Conservation (phyloP, 1,140 invertebrate species). For the Saccostrea cuccullata region DNA sequence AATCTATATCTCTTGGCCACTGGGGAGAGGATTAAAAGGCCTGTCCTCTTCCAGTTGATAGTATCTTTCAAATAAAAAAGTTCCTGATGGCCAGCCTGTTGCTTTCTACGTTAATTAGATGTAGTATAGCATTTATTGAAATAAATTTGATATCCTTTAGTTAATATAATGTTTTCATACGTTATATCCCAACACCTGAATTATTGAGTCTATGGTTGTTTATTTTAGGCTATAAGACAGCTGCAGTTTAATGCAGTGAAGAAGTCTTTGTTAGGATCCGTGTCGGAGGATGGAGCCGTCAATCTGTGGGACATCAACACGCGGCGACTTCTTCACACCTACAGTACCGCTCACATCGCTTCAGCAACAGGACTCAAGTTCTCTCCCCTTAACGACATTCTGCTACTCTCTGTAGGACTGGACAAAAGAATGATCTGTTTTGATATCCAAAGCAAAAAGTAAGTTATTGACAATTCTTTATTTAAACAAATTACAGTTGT, state of each 20-base stretch:
- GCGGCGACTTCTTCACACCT: conserved; percentile 71
- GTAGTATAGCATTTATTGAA: too few species aligned
- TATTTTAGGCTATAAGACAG: conserved; percentile 71
- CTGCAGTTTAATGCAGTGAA: conserved; percentile 74
- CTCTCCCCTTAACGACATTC: conserved; percentile 78
- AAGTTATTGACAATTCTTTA: conserved; percentile 52
- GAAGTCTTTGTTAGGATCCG: conserved; percentile 75
- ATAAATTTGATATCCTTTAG: too few species aligned
- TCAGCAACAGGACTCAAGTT: conserved; percentile 77
- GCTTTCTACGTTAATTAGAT: too few species aligned
- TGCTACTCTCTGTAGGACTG: conserved; percentile 78
- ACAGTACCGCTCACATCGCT: conserved; percentile 71
- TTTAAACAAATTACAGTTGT: background rate
- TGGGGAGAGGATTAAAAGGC: too few species aligned
- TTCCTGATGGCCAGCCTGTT: too few species aligned
- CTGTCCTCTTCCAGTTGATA: too few species aligned
- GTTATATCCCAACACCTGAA: too few species aligned
- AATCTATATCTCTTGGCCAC: too few species aligned
- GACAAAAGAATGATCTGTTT: conserved; percentile 78
- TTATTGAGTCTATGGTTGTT: background rate
- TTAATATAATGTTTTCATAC: too few species aligned
- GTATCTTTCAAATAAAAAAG: too few species aligned
- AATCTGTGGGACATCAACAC: conserved; percentile 77
- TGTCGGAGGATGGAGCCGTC: conserved; percentile 77
- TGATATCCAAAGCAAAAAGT: conserved; percentile 77